These are phyloP conservation scores for Notodromas monacha DNA, from an alignment of 2,888 invertebrate species.

Conservation along the genomic window DNA sequence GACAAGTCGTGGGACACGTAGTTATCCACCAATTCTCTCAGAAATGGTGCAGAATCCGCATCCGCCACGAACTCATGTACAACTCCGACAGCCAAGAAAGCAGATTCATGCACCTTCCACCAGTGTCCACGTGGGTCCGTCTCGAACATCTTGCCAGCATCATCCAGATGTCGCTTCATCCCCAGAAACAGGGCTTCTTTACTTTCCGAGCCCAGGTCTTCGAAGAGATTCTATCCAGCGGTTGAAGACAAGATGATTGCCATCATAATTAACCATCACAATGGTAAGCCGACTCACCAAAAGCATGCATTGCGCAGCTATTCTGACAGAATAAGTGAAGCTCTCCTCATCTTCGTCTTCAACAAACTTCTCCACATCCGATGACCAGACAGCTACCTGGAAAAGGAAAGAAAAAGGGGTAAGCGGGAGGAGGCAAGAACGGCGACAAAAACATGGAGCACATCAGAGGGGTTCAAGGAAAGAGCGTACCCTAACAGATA, in stretches of 20 bases:
- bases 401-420: conserved; percentile 9
- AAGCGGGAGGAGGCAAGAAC: too few species aligned
- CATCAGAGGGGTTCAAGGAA: too few species aligned
- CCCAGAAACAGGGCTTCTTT: conserved; percentile 24
- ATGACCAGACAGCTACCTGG: conserved; percentile 24
- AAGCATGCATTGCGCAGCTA: conserved; percentile 29
- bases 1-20: too few species aligned
- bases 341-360: conserved; percentile 31
- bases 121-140: conserved; percentile 20
- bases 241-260: not conserved
- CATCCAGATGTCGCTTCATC: conserved; percentile 25
- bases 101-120: conserved; percentile 33
- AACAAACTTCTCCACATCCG: conserved; percentile 29
- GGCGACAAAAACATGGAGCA: too few species aligned
- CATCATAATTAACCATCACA: too few species aligned
- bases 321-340: conserved; percentile 27
- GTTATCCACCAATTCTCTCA: too few species aligned
- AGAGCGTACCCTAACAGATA: too few species aligned
- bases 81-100: conserved; percentile 27
- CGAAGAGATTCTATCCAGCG: conserved; percentile 14
- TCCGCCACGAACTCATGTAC: too few species aligned
- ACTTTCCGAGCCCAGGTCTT: conserved; percentile 23
- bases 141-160: conserved; percentile 13
- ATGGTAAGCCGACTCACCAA: conserved; percentile 19
- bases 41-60: too few species aligned